These are phyloP conservation scores for Phocoena phocoena DNA, from an alignment of 2,113 vertebrate genomes.

Conservation along the genomic window DNA sequence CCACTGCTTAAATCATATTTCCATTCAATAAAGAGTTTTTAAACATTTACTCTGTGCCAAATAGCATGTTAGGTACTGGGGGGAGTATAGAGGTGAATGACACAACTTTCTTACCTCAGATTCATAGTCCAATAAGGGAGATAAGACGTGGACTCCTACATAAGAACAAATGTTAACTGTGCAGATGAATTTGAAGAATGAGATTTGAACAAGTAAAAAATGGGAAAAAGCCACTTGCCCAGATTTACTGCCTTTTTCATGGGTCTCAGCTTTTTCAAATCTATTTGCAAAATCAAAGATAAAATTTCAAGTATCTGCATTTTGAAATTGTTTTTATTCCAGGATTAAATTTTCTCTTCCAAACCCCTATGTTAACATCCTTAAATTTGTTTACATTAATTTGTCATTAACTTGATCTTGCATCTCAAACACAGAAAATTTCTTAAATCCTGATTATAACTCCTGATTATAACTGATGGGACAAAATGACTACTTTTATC, in stretches of 20 bases:
- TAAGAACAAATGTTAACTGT: not conserved
- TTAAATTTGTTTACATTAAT: not conserved
- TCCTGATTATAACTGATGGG: not conserved
- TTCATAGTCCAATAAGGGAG: not conserved
- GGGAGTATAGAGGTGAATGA: rapidly evolving
- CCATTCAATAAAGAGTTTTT: not conserved
- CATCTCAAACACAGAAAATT: not conserved
- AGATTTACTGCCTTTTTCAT: not conserved
- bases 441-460: not conserved
- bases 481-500: not conserved
- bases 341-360: not conserved
- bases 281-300: not conserved
- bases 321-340: not conserved
- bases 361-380: not conserved
- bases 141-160: not conserved
- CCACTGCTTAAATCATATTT: not conserved
- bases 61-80: not conserved
- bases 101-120: not conserved
- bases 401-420: not conserved
- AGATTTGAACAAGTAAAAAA: not conserved
- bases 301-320: not conserved
- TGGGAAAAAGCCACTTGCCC: not conserved
- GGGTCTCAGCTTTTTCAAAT: not conserved
- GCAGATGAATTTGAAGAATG: not conserved
- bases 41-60: not conserved